A percentile compares a stretch with the other conserved stretches of the same genome.
These are phyloP conservation scores for Spinus olivaceus DNA, from an alignment of 2,797 vertebrate genomes.

Conservation along the genomic window DNA sequence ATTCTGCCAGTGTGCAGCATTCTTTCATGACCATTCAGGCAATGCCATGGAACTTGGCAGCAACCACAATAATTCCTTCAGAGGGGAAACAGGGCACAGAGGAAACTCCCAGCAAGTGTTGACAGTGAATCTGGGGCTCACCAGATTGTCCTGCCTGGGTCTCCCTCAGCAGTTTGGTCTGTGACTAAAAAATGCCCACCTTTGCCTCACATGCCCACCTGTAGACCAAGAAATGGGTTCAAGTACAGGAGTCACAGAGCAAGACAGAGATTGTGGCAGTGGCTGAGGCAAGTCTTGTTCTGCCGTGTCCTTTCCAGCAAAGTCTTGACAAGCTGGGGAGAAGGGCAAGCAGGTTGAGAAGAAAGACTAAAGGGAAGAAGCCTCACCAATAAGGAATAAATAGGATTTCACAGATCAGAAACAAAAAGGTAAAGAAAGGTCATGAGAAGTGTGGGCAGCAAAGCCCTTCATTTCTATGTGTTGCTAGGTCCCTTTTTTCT, in stretches of 20 bases:
- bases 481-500: background rate
- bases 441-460: background rate
- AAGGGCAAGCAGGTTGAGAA: background rate
- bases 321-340: background rate
- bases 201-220: background rate
- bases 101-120: background rate
- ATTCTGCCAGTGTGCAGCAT: background rate
- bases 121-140: background rate
- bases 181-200: background rate
- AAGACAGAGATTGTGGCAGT: background rate
- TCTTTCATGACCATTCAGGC: background rate
- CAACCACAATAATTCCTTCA: background rate
- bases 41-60: background rate
- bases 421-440: background rate
- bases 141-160: background rate
- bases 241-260: background rate
- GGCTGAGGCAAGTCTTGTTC: background rate
- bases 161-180: background rate
- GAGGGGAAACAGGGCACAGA: background rate
- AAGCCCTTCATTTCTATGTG: background rate
- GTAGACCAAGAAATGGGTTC: background rate
- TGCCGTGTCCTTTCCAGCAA: background rate
- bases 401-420: background rate
- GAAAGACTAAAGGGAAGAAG: background rate
- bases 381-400: background rate